Percentiles rank a stretch among this genome's conserved stretches.
phyloP scores from a whole-genome alignment of 2,113 vertebrate species.

The Syrmaticus mikado region DNA sequence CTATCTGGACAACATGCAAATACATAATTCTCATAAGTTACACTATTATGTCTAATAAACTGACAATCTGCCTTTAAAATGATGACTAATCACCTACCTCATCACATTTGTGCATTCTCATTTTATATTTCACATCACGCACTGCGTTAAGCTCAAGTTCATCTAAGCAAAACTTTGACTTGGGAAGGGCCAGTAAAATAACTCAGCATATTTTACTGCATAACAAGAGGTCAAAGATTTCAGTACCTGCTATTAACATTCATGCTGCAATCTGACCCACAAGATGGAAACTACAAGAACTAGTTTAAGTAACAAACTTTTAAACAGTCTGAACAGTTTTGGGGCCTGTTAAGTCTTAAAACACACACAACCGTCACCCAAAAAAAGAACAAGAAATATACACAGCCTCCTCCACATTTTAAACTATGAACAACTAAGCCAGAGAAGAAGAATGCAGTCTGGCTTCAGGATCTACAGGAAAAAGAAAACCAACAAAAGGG shows the following conservation, averaged over 20 bases:
- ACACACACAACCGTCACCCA: background rate
- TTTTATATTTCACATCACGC: background rate
- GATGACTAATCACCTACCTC: background rate
- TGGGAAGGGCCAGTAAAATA: background rate
- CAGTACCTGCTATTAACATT: slow-evolving; percentile 27
- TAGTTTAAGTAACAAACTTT: background rate
- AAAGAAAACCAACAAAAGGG: background rate
- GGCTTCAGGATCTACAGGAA: background rate
- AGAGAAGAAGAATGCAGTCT: background rate
- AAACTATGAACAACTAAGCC: background rate
- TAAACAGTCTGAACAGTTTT: background rate
- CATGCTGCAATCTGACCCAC: background rate
- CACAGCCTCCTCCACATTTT: background rate
- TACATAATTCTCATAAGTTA: background rate
- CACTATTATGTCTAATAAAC: background rate
- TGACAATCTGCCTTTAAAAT: background rate
- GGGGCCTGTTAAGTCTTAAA: background rate
- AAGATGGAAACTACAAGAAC: background rate
- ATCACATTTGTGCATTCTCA: background rate
- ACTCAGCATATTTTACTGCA: background rate
- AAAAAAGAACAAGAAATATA: background rate
- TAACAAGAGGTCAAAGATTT: slow-evolving; percentile 39
- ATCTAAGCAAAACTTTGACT: background rate
- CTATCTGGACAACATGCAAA: background rate
- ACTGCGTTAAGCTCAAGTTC: background rate